phyloP scores from a whole-genome alignment of 1,140 invertebrate species.

The Caenorhabditis latens region DNA sequence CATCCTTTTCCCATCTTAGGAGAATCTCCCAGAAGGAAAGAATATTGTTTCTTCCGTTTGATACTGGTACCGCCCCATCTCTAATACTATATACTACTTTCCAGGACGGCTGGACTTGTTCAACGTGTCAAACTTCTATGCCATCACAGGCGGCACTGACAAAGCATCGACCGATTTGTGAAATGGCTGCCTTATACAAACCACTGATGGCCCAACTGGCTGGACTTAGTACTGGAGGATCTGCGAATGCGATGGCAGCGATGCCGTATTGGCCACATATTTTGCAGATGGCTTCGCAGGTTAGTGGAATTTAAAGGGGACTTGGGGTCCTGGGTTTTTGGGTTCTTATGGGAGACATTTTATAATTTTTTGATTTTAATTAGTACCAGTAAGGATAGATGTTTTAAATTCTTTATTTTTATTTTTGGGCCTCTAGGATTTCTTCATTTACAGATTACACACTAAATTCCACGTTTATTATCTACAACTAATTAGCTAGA shows the following conservation, averaged over 20 bases:
- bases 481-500: too few relatives aligned
- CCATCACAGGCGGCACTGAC: slow-evolving; percentile 67
- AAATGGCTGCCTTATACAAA: slow-evolving; percentile 72
- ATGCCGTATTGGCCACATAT: slow-evolving; percentile 81
- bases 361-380: too few relatives aligned
- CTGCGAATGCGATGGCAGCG: background rate
- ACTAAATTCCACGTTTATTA: too few relatives aligned
- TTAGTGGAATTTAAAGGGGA: background rate
- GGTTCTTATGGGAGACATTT: background rate
- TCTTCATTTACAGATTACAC: too few relatives aligned
- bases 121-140: slow-evolving; percentile 65
- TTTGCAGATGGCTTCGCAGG: slow-evolving; percentile 82
- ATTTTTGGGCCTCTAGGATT: too few relatives aligned
- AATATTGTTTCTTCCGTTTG: too few relatives aligned
- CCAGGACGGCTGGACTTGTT: slow-evolving; percentile 67
- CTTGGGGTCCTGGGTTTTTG: background rate
- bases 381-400: too few relatives aligned
- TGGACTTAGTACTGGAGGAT: background rate
- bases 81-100: background rate
- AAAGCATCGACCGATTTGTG: slow-evolving; percentile 72
- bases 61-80: background rate
- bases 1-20: background rate
- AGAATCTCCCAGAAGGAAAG: background rate
- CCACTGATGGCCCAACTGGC: slow-evolving; percentile 57
- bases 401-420: too few relatives aligned